A percentile compares a stretch with the other conserved stretches of the same genome.
Evolutionary conservation across 1,140 invertebrate genomes (phyloP).

Genomic region (Neodiprion pinetum): DNA sequence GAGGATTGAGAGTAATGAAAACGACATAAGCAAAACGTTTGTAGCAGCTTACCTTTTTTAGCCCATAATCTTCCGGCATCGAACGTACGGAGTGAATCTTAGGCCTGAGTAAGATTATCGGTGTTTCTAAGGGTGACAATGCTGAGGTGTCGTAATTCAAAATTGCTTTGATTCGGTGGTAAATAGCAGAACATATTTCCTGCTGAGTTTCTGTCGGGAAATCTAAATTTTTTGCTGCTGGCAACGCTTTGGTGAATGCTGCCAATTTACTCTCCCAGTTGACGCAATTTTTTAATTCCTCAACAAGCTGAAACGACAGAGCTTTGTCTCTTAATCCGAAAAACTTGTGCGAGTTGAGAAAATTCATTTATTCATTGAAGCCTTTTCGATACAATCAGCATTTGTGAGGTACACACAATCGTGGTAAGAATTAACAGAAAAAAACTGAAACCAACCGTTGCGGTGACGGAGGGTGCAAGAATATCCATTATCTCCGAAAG

Average conservation of each 20-base stretch:
- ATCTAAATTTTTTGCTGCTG: conserved; percentile 13
- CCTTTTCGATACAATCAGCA: background rate
- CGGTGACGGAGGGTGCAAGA: conserved; percentile 22
- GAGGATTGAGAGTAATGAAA: no score
- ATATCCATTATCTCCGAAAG: conserved; percentile 43
- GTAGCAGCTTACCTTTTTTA: conserved; percentile 51
- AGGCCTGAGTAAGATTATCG: conserved; percentile 70
- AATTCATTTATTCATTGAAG: background rate
- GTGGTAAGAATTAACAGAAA: no score
- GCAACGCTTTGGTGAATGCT: conserved; percentile 30
- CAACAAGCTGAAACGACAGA: conserved; percentile 42
- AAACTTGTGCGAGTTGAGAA: background rate
- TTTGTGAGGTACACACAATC: background rate
- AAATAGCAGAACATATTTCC: conserved; percentile 59
- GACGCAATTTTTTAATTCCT: conserved; percentile 50
- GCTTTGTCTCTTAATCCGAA: background rate
- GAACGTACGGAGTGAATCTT: conserved; percentile 59
- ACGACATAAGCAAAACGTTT: no score
- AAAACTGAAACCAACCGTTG: conserved; percentile 32
- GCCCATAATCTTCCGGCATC: conserved; percentile 70
- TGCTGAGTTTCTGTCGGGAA: conserved; percentile 53
- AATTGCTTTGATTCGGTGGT: conserved; percentile 66
- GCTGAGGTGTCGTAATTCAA: conserved; percentile 56
- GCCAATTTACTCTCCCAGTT: conserved; percentile 56
- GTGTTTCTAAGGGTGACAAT: conserved; percentile 60